These are phyloP conservation scores for Bostrychus sinensis DNA, from an alignment of 2,113 vertebrate genomes.

Conservation along the genomic window DNA sequence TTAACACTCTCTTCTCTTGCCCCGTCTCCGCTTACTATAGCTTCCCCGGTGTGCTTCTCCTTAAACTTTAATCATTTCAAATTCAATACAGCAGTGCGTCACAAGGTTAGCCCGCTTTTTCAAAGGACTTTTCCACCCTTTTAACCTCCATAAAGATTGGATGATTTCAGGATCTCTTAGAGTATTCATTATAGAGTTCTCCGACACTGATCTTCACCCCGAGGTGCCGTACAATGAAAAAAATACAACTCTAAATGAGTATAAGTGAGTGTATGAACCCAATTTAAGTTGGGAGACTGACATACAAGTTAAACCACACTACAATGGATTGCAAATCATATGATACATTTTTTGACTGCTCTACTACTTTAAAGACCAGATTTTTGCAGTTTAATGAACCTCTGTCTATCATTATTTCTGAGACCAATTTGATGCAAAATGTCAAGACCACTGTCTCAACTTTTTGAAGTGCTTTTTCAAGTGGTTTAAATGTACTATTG, in stretches of 20 bases:
- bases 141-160: slow-evolving; percentile 39
- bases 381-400: too few relatives aligned
- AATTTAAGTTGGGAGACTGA: neutral
- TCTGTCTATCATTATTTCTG: too few relatives aligned
- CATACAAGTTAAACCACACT: neutral
- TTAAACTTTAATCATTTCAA: slow-evolving; percentile 75
- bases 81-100: slow-evolving; percentile 59
- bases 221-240: neutral
- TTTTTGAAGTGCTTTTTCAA: too few relatives aligned
- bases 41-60: slow-evolving; percentile 48
- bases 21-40: slow-evolving; percentile 25
- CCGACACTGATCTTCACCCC: slow-evolving; percentile 29
- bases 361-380: too few relatives aligned
- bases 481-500: too few relatives aligned
- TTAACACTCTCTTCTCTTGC: neutral
- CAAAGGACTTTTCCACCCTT: slow-evolving; percentile 42
- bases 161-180: slow-evolving; percentile 50
- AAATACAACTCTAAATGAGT: slow-evolving; percentile 11
- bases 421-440: too few relatives aligned
- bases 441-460: too few relatives aligned
- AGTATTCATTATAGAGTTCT: slow-evolving; percentile 39
- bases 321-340: too few relatives aligned
- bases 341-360: too few relatives aligned
- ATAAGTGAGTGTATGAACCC: neutral
- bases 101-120: slow-evolving; percentile 61